Base-by-base conservation (phyloP, 1,140 invertebrate species). In the Drosophila baimaii region DNA sequence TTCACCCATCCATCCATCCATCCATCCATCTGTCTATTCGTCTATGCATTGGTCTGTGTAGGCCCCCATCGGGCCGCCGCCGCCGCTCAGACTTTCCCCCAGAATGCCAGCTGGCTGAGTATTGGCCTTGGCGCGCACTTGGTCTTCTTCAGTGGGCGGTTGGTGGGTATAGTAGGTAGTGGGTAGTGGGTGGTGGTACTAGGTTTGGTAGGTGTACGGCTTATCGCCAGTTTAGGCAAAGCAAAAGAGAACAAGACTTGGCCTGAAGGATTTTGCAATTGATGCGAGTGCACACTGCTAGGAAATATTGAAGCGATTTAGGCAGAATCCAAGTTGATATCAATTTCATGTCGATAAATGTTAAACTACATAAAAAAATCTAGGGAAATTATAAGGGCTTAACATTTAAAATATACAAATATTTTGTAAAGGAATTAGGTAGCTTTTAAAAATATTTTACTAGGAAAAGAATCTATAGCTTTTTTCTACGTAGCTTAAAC, bases 251-350 rank as follows among this genome's bases (percentile, higher is more conserved):
- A 29, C 47, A 65, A 56, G 51, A 68, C 76, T 75, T 75, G 76
- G 76, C 76, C 80, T 64, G 65, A 46, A 58, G 78, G 76, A 78
- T 75, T 65, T 78, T 46, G 79, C 37, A 75, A 74, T 63, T 52
- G 77, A 79, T 70, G 61, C 62, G 41, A 31, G 21, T 55, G 49
- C 23, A 56, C 25, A 77, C 49, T 56, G 71, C 25, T 39, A 41
- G 57, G 51, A 57, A 62, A 75, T 61, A n/a, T n/a, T 6, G 51
- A 31, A 44, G 3, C 7, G 12, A 21, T 33, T 52, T 5, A 25
- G 39, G 13, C 0, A 15, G 12, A 31, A 33, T 35, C 8, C 21
- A 7, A 49, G 12, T 25, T 8, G 33, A 13, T 33, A n/a, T n/a
- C n/a, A n/a, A n/a, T n/a, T n/a, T n/a, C n/a, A n/a, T n/a, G n/a